Conservation (phyloP, 2,888 invertebrate genomes). For the Poecilus cupreus region DNA sequence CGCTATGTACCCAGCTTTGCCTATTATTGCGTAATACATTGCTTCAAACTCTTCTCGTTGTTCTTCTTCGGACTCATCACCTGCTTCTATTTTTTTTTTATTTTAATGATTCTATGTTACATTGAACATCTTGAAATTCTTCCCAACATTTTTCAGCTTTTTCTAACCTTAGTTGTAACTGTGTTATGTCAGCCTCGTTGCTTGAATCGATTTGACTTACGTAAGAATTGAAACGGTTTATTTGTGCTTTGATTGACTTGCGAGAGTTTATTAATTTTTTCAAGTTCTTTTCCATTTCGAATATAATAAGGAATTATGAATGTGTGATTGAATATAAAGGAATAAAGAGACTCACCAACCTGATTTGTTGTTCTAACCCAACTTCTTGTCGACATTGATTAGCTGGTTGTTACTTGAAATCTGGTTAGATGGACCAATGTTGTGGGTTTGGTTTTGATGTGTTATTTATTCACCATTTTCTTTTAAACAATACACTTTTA, state of each 20-base stretch:
- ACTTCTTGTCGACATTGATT: no score
- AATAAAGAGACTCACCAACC: no score
- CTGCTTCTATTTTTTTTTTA: not conserved
- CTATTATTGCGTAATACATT: not conserved
- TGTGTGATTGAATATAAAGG: no score
- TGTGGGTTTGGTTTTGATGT: no score
- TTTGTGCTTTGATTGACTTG: not conserved
- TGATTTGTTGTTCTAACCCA: no score
- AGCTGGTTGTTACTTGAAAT: no score
- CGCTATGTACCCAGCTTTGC: not conserved
- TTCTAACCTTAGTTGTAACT: not conserved
- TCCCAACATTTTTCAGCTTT: not conserved
- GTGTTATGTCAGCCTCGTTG: not conserved
- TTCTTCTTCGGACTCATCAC: not conserved
- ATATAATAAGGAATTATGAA: no score
- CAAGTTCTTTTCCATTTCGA: no score
- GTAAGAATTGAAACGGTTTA: not conserved
- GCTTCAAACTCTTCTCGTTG: not conserved
- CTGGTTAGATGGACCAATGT: no score
- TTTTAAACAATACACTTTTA: no score
- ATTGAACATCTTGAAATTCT: not conserved
- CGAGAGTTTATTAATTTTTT: slow-evolving; percentile 5
- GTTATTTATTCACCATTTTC: no score
- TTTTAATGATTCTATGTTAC: not conserved
- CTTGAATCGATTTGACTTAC: not conserved